Evolutionary conservation across 2,888 invertebrate genomes (phyloP), one percentile per base, ranked within the genome.

Genomic region (Aphrophora alni): DNA sequence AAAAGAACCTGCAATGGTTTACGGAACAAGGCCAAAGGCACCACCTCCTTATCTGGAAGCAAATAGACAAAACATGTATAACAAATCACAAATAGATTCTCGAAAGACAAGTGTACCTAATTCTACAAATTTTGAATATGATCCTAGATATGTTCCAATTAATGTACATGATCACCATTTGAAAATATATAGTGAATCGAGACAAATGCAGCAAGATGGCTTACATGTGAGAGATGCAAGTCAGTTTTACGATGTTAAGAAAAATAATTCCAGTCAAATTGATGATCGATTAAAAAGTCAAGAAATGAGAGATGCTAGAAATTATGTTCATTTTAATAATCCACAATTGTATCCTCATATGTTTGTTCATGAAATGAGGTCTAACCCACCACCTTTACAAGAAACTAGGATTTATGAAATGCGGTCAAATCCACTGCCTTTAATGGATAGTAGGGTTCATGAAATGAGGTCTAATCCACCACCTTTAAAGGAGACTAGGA

Each of bases 1-100:
- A 21, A 72, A 78, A 59, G 59, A 78, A 10, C 26, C 78, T 10
- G 71, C 73, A 17, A 38, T 17, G 21, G 12, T 78, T 25, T 78
- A 78, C 51, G 78, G 78, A 12, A 51, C 51, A 28, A 70, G 51
- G n/a, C 72, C 73, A n/a, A 78, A 78, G 27, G 44, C 25, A 51
- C 33, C 72, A 28, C 78, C 78, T 27, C 78, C 78, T 8, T 59
- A 59, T 21, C 59, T 21, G 1, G 59, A 59, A 59, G 59, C 59
- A 59, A 59, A 8, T 21, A n/a, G 59, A 59, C 59, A 59, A 59
- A 59, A 59, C 21, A 59, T 59, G 59, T 59, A 59, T 14, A 59
- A 59, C 21, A n/a, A 14, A 59, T 21, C 59, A 59, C 59, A 59
- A 59, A 59, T 21, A n/a, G 21, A 59, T 21, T 14, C n/a, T 21